Evolutionary conservation across 2,797 vertebrate species (phyloP), one percentile per base, ranked within the genome.

Genomic region (Taeniopygia guttata): DNA sequence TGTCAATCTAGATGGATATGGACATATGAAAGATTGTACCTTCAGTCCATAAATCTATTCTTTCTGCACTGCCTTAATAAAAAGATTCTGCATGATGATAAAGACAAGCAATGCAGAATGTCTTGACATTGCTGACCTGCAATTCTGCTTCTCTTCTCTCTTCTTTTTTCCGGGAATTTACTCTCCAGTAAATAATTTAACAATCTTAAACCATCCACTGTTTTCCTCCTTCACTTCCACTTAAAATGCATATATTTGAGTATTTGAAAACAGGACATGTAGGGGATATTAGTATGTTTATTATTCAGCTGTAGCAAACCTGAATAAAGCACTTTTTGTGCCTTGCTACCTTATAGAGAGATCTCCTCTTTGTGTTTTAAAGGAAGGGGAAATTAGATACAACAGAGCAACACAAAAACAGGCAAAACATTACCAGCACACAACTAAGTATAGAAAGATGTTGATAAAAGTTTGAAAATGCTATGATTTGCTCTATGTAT

Each of bases 21-120:
- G 98, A 98, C 97, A 98, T 98, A 98, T 98, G 98, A 98, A 98
- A 98, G 97, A 97, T 96, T 97, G 98, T 98, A 88, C 90, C 97
- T 98, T 96, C 97, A 97, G 97, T 97, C 97, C 96, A 97, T 97
- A 97, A 97, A 97, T 97, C 97, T 97, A 95, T 96, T 88, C 94
- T 96, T 97, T 94, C 95, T 94, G 87, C 86, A 80, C 90, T 93
- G 72, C 96, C 89, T 97, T 97, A 97, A 98, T 98, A 97, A 98
- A 98, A 98, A 97, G 97, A 98, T 97, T 97, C 96, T 97, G 96
- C 97, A 97, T 98, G 97, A 97, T 96, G 98, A 98, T 98, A 98
- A 97, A 97, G 96, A 97, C 83, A 94, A 97, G 96, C 78, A 96
- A 97, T 75, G 94, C 72, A 94, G 95, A 95, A 95, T 97, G 94